Evolutionary conservation across 2,797 vertebrate genomes (phyloP).

Genomic region (Chaenodraco wilsoni): DNA sequence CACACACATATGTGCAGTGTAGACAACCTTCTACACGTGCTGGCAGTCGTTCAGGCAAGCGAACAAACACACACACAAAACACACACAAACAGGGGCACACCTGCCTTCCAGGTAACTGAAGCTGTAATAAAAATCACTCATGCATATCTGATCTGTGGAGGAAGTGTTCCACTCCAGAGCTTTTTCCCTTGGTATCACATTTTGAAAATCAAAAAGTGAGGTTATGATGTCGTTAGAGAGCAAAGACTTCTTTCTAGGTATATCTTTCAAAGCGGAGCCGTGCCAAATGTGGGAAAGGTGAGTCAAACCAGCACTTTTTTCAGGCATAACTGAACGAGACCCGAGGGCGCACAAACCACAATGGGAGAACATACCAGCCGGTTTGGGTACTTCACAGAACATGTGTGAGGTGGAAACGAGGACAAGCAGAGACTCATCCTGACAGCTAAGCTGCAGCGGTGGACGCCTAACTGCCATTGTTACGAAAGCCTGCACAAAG

Average conservation of each 20-base stretch:
- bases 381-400: slow-evolving; percentile 38
- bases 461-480: slow-evolving; percentile 75
- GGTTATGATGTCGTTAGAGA: background rate
- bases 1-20: slow-evolving; percentile 41
- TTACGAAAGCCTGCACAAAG: slow-evolving; percentile 73
- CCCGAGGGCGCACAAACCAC: slow-evolving; percentile 9
- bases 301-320: slow-evolving; percentile 15
- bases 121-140: slow-evolving; percentile 14
- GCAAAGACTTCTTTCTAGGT: background rate
- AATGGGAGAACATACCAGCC: slow-evolving; percentile 18
- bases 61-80: background rate
- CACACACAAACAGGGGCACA: slow-evolving; percentile 45
- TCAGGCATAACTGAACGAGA: slow-evolving; percentile 21
- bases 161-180: background rate
- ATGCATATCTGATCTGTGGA: background rate
- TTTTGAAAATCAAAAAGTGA: background rate
- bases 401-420: slow-evolving; percentile 31
- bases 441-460: slow-evolving; percentile 65
- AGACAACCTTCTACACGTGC: slow-evolving; percentile 35
- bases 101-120: slow-evolving; percentile 63
- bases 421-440: slow-evolving; percentile 75
- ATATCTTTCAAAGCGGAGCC: background rate
- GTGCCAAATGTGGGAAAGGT: slow-evolving; percentile 13
- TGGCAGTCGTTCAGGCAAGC: slow-evolving; percentile 16
- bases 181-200: background rate